phyloP scores from a whole-genome alignment of 30 jellyfish, hydroid and myxozoan species.

The Aurelia sp. region DNA sequence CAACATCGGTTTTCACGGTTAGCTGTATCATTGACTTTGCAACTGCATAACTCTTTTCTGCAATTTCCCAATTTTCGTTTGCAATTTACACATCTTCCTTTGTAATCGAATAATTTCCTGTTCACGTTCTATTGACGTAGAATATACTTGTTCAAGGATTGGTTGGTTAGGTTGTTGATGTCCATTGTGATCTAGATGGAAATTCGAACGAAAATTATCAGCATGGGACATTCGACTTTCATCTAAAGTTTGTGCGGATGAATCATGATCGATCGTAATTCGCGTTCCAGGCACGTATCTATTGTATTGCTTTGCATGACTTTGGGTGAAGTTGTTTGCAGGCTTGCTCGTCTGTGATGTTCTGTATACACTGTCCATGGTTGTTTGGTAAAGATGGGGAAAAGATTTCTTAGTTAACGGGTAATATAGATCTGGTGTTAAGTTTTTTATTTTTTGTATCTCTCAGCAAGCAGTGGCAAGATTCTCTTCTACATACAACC shows the following conservation, averaged over 20 bases:
- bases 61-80: slow-evolving; percentile 48
- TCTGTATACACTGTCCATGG: background rate
- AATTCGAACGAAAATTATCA: slow-evolving; percentile 16
- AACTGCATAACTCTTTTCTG: slow-evolving; percentile 46
- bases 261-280: slow-evolving; percentile 51
- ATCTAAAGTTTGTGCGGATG: slow-evolving; percentile 63
- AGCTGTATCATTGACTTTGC: slow-evolving; percentile 10
- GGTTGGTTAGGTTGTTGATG: slow-evolving; percentile 19
- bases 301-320: background rate
- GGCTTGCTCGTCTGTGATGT: background rate
- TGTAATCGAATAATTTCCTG: slow-evolving; percentile 63
- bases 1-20: too few relatives aligned
- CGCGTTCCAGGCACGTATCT: slow-evolving; percentile 23
- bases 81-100: slow-evolving; percentile 58
- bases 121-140: slow-evolving; percentile 49
- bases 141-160: slow-evolving; percentile 21
- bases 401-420: too few relatives aligned
- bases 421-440: too few relatives aligned
- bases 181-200: background rate
- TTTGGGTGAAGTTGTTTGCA: background rate
- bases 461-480: too few relatives aligned
- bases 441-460: too few relatives aligned
- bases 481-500: too few relatives aligned
- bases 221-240: slow-evolving; percentile 64
- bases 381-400: too few relatives aligned